Conservation (phyloP, 2,797 vertebrate genomes). For the Nyctalus aviator region DNA sequence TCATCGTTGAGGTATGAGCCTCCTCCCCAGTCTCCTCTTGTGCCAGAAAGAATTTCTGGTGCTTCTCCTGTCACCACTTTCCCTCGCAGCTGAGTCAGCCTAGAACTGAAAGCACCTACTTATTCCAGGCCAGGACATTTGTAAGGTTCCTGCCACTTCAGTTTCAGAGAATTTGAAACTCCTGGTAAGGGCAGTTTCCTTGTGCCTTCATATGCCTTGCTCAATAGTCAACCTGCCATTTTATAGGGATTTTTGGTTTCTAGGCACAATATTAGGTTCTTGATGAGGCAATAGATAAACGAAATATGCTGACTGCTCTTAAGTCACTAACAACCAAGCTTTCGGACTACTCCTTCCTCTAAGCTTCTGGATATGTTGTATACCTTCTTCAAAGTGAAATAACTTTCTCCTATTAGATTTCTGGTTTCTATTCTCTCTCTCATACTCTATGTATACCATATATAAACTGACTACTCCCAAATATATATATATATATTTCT, state of each 20-base stretch:
- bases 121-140: not conserved
- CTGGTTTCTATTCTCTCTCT: not conserved
- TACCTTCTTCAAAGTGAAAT: not conserved
- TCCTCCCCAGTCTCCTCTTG: not conserved
- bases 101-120: not conserved
- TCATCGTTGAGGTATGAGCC: not conserved
- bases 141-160: not conserved
- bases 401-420: not conserved
- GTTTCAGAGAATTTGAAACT: not conserved
- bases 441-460: not conserved
- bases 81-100: not conserved
- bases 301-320: not conserved
- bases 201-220: not conserved
- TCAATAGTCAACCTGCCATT: not conserved
- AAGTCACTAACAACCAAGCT: not conserved
- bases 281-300: not conserved
- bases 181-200: not conserved
- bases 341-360: not conserved
- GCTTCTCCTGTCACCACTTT: not conserved
- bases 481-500: not conserved
- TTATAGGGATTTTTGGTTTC: not conserved
- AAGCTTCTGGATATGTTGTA: not conserved
- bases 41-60: not conserved
- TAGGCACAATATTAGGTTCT: not conserved
- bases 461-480: not conserved